Conservation (phyloP, 2,888 invertebrate genomes). For the Heliconius erato region DNA sequence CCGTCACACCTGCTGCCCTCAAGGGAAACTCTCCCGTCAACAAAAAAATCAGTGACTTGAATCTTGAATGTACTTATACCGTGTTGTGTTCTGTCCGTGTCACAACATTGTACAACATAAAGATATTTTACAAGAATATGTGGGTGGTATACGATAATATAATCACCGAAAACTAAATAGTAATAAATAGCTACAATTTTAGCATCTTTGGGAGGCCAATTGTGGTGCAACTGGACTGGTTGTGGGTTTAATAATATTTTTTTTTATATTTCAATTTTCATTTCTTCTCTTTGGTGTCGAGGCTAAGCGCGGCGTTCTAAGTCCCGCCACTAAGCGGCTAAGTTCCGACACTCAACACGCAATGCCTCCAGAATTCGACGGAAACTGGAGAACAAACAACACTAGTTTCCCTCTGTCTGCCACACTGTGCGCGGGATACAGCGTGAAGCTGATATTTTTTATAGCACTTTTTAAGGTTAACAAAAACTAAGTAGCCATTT, state of each 20-base stretch:
- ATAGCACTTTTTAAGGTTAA: neutral
- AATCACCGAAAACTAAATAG: neutral
- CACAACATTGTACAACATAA: neutral
- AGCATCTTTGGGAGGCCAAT: too few species aligned
- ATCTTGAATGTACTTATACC: neutral
- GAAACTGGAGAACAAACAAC: too few species aligned
- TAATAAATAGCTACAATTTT: neutral
- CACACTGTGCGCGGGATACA: neutral
- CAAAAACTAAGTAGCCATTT: neutral
- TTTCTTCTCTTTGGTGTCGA: too few species aligned
- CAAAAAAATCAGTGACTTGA: constrained; percentile 13
- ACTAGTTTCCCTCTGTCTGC: too few species aligned
- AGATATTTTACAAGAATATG: too few species aligned
- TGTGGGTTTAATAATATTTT: too few species aligned
- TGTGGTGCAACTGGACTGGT: too few species aligned
- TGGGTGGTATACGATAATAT: neutral
- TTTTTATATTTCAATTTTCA: too few species aligned
- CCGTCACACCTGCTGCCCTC: constrained; percentile 60
- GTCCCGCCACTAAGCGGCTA: too few species aligned
- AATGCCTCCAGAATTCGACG: too few species aligned
- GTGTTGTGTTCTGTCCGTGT: neutral
- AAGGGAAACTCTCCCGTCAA: constrained; percentile 16
- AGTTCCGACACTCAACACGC: too few species aligned
- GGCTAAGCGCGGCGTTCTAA: too few species aligned
- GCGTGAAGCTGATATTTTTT: neutral